Evolutionary conservation across 2,113 vertebrate genomes (phyloP), one percentile per base, ranked within the genome.

Genomic region (Picathartes gymnocephalus): DNA sequence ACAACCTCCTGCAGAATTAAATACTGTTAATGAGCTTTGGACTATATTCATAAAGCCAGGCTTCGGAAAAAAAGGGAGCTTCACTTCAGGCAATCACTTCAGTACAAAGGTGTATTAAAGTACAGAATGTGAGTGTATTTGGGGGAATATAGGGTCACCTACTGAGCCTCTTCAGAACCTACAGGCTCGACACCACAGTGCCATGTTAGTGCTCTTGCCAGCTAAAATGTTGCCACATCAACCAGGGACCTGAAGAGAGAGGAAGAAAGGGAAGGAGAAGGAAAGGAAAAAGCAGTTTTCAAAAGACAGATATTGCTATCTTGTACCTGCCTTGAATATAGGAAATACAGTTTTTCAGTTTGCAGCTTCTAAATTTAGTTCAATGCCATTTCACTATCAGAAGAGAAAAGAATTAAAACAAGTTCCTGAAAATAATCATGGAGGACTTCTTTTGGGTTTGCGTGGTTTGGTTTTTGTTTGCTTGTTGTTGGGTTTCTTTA

Each of bases 1-100:
- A 83, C 47, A 88, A 22, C 12, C 13, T 27, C 20, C 15, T 13
- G 18, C 28, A 85, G 64, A 69, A 84, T 65, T 95, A 88, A 91
- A 65, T 51, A 40, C 24, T 60, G 21, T 57, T 85, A 90, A 95
- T 79, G 65, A 95, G 21, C 23, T 64, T 93, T 79, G 44, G 68
- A 68, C 7, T 68, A 18, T 20, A 66, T 54, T 90, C 69, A 93
- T 76, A 93, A 90, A 83, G 7, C 6, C 44, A 76, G 37, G 47
- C 18, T 25, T 77, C 91, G 31, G 5, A 6, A 78, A 79, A 79
- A 78, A 58, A 30, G 1, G 7, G 21, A 80, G 15, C 24, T 82
- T 81, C 58, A 39, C 23, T 61, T 86, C 33, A 81, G 57, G 8
- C 2, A 15, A 94, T 74, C 8, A 21, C 15, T 45, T 79, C 31